Base-by-base conservation (phyloP, 2,113 vertebrate genomes). In the Puffinus mauretanicus region DNA sequence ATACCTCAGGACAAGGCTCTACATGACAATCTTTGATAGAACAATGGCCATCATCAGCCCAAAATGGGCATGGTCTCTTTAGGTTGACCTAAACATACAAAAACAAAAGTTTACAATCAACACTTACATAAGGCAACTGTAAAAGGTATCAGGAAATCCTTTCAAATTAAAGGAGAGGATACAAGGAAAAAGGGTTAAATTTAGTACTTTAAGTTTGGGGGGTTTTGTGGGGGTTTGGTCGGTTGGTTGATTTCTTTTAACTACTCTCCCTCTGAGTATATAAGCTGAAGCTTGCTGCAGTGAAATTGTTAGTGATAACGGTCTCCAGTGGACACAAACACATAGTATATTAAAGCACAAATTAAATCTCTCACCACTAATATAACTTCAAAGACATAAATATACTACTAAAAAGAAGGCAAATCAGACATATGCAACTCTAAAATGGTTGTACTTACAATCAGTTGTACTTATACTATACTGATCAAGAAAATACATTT, bases 1-100 rank as follows among this genome's bases (percentile, higher is more conserved):
- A 97, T 98, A 99, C 99, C 99, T 99, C 99, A 69, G 99, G 99
- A 91, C 99, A 99, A 77, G 99, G 98, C 90, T 99, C 99, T 96
- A 99, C 99, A 26, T 99, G 99, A 93, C 99, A 99, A 76, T 99
- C 99, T 97, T 99, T 99, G 95, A 99, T 99, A 94, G 99, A 98
- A 92, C 99, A 99, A 32, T 99, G 99, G 82, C 98, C 98, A 75
- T 99, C 99, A 10, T 99, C 99, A 14, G 98, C 98, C 99, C 99
- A 99, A 97, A 99, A 99, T 1, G 99, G 99, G 95, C 99, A 99
- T 0, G 99, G 99, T 36, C 99, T 98, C 97, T 99, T 99, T 95
- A 99, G 94, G 97, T 99, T 99, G 82, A 99, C 99, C 99, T 99
- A 97, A 34, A 92, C 40, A 57, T 52, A 76, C 2, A 86, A 89